Evolutionary conservation across 2,797 vertebrate genomes (phyloP).

Genomic region (Acanthornis magna): DNA sequence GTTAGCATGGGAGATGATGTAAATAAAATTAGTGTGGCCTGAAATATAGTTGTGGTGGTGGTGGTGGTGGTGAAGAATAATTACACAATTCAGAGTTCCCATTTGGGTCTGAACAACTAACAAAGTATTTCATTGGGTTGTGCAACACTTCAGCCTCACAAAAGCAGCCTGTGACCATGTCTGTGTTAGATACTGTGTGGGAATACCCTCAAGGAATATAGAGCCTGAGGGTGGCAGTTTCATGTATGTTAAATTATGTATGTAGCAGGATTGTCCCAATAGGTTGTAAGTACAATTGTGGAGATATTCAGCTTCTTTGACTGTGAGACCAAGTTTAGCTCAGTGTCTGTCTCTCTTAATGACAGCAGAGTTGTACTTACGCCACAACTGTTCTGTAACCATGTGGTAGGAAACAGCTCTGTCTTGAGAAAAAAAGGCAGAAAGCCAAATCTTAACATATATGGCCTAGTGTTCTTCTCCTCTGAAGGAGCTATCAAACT

Average conservation of each 20-base stretch:
- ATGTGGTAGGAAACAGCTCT: not conserved
- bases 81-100: not conserved
- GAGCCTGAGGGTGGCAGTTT: not conserved
- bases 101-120: not conserved
- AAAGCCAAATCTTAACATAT: not conserved
- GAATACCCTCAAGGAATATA: not conserved
- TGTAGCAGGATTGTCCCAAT: not conserved
- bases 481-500: not conserved
- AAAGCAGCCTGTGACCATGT: not conserved
- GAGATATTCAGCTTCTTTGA: not conserved
- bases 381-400: not conserved
- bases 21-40: not conserved
- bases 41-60: not conserved
- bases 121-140: not conserved
- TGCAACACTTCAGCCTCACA: not conserved
- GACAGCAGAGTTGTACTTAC: not conserved
- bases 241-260: not conserved
- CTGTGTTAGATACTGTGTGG: not conserved
- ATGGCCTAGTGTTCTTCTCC: not conserved
- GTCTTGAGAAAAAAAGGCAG: not conserved
- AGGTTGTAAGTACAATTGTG: not conserved
- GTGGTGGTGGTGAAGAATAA: not conserved
- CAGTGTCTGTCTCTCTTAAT: rapidly evolving
- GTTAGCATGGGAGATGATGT: not conserved
- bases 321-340: not conserved